These are phyloP conservation scores for Diogma glabrata DNA, from an alignment of 2,888 invertebrate species.

Conservation along the genomic window DNA sequence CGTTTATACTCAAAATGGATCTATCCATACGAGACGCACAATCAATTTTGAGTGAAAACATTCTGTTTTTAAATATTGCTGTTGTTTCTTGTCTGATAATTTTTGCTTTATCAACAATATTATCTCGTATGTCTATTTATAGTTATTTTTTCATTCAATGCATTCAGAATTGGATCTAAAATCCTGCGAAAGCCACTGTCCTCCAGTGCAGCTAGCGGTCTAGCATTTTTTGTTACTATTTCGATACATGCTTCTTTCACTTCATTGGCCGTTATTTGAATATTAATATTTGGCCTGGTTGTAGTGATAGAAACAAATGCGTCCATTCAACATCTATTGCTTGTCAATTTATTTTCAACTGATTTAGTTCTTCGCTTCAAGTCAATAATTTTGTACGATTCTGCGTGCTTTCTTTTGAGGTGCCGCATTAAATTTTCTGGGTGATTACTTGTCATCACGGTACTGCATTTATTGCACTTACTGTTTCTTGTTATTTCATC, in stretches of 20 bases:
- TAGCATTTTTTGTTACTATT: constrained; percentile 13
- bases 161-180: constrained; percentile 10
- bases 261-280: background rate
- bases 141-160: constrained; percentile 8
- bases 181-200: constrained; percentile 13
- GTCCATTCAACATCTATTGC: background rate
- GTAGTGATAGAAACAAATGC: background rate
- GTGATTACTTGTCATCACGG: constrained; percentile 9
- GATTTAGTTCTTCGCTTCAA: background rate
- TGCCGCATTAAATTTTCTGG: constrained; percentile 14
- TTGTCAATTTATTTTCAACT: constrained; percentile 3
- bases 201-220: constrained; percentile 12
- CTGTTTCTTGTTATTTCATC: constrained; percentile 4
- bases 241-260: constrained; percentile 11
- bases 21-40: constrained; percentile 12
- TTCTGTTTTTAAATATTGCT: constrained; percentile 10
- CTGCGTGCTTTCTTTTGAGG: constrained; percentile 6
- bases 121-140: constrained; percentile 10
- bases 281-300: constrained; percentile 1
- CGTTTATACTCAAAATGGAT: constrained; percentile 13
- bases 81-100: background rate
- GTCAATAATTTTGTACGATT: constrained; percentile 8
- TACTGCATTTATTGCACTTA: constrained; percentile 8
- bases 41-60: constrained; percentile 15
- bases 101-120: constrained; percentile 6